Evolutionary conservation across 2,888 invertebrate species (phyloP), one percentile per base, ranked within the genome.

Genomic region (Adelphocoris suturalis): DNA sequence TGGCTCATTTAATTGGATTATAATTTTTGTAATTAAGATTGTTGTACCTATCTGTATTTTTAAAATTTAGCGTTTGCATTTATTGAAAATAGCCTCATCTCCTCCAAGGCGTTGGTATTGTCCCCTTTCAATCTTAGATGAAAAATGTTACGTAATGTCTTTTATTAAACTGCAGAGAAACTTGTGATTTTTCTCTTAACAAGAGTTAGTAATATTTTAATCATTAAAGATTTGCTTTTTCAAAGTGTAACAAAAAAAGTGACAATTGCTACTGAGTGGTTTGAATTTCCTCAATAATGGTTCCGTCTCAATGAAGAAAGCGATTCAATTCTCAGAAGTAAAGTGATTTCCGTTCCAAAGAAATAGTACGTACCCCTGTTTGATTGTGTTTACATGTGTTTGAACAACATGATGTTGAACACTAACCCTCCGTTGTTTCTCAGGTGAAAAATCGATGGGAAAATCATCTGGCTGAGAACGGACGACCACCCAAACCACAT

Each of bases 351-450:
- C 68, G 68, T 68, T 68, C 23, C n/a, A 68, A 68, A 68, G 68
- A 68, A 19, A 68, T 13, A 14, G 27, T 27, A 27, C 27, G 27
- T 27, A 27, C 27, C 19, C 68, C 68, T 68, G 68, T 23, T 23
- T 68, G 68, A 68, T 88, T 88, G 88, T 88, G 88, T 88, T 88
- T 76, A 88, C 88, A 88, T 88, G 88, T 88, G 88, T 88, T 88
- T 82, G 46, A 76, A 27, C 52, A 88, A 88, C 88, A 88, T 88
- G 88, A 88, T 88, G 88, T 88, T 88, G 88, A 82, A 88, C 88
- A 88, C 88, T 88, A 88, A 88, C 88, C 88, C 88, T 88, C 52
- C 88, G 28, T 88, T 68, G 27, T 88, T 88, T 88, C 88, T 88
- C 88, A 88, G 88, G 88, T 88, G 85, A 61, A 85, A 85, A 55